Base-by-base conservation (phyloP, 2,113 vertebrate genomes). In the Clarias magur region DNA sequence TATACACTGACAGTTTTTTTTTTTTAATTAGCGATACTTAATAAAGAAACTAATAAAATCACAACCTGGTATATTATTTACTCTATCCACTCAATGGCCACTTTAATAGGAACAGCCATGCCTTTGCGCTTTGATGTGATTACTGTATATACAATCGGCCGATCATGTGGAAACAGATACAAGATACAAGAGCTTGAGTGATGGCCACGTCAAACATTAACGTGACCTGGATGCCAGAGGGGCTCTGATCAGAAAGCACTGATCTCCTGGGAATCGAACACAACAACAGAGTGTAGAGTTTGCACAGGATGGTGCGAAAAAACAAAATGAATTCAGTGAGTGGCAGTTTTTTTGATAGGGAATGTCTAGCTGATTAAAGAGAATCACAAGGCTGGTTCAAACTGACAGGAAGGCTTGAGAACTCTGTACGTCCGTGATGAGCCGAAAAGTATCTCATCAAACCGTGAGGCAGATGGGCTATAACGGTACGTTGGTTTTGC, bases 31-130 rank as follows among this genome's bases (percentile, higher is more conserved):
- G 54, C 17, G 34, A 59, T 80, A 30, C 16, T 27, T 59, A 34
- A 80, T 80, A 80, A 80, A 57, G 27, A 57, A 80, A 59, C 54
- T 59, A 80, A 80, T 80, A 80, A 80, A 80, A n/a, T 80, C 56
- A 54, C 25, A 34, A 4, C 27, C n/a, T 8, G 75, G 12, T 54
- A 15, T 76, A 53, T 76, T 73, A 53, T n/a, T 11, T 53, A 25
- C 10, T n/a, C 21, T 53, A 76, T 76, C 15, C 23, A 53, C 42
- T 48, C n/a, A 42, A 0, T 6, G 38, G 72, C 10, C 11, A 78
- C 75, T 54, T 78, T 78, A 27, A 78, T n/a, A 54, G 48, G 48
- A 53, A 78, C 75, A 78, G 48, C 72, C 72, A 54, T 23, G 5
- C 19, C 70, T 3, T 21, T 75, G 12, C 5, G 25, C 23, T 4